These are phyloP conservation scores for Peromyscus leucopus DNA, from an alignment of 2,113 vertebrate species.

Conservation along the genomic window DNA sequence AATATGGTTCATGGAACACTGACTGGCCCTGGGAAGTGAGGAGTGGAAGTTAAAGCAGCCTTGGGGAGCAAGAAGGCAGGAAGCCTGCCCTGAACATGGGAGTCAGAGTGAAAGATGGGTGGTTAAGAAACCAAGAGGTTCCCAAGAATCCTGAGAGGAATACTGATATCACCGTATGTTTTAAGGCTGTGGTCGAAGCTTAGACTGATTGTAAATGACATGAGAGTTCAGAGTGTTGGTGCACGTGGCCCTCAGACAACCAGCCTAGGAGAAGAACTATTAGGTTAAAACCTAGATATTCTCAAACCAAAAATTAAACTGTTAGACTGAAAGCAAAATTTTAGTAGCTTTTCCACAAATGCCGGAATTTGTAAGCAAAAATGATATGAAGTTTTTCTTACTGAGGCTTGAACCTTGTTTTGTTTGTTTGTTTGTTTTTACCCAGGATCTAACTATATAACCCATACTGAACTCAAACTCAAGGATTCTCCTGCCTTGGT, in stretches of 20 bases:
- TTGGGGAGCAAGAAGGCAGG: not conserved
- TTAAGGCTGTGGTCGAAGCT: not conserved
- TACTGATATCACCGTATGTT: rapidly evolving
- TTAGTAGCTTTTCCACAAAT: not conserved
- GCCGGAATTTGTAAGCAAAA: not conserved
- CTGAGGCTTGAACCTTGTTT: not conserved
- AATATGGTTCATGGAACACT: not conserved
- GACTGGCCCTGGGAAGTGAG: not conserved
- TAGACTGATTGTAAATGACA: not conserved
- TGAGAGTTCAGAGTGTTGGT: not conserved
- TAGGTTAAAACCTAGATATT: not conserved
- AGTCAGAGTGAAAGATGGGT: not conserved
- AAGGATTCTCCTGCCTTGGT: not conserved
- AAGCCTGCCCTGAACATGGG: not conserved
- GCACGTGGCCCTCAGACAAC: too few species aligned
- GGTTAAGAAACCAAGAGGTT: too few species aligned
- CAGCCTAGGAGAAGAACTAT: not conserved
- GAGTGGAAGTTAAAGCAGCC: too few species aligned
- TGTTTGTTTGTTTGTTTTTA: not conserved
- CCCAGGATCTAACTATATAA: not conserved
- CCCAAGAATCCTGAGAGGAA: not conserved
- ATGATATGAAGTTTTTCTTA: not conserved
- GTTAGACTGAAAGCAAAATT: not conserved
- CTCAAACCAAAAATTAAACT: not conserved
- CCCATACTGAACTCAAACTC: not conserved